phyloP scores from a whole-genome alignment of 2,888 invertebrate species.

The Cyclophora punctaria region DNA sequence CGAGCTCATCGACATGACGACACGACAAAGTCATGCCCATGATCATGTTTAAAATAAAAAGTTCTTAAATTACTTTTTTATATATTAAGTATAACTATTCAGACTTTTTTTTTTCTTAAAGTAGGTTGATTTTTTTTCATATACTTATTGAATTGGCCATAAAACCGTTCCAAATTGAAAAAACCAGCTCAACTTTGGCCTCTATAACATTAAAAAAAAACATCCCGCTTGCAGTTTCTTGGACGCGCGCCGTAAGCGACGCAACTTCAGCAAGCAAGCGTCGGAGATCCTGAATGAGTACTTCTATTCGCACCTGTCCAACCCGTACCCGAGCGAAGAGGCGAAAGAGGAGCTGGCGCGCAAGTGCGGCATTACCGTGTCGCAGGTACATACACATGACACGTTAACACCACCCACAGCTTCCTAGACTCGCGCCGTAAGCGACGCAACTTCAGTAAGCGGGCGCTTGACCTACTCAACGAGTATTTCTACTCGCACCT shows the following conservation, averaged over 20 bases:
- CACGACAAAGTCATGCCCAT: too few relatives aligned
- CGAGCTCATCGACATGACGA: too few relatives aligned
- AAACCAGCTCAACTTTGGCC: slow-evolving; percentile 47
- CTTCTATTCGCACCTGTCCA: slow-evolving; percentile 99
- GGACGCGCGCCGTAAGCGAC: slow-evolving; percentile 90
- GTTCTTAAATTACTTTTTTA: too few relatives aligned
- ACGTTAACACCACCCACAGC: slow-evolving; percentile 30
- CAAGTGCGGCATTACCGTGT: slow-evolving; percentile 99
- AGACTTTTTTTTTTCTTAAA: too few relatives aligned
- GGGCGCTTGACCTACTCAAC: slow-evolving; percentile 96
- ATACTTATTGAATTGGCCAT: background rate
- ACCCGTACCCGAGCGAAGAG: slow-evolving; percentile 99
- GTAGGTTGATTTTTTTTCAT: too few relatives aligned
- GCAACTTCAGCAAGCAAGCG: slow-evolving; percentile 99
- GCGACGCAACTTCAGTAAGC: slow-evolving; percentile 96
- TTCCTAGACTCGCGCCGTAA: slow-evolving; percentile 84
- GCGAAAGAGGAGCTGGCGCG: slow-evolving; percentile 99
- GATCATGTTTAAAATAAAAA: too few relatives aligned
- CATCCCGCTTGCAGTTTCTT: slow-evolving; percentile 76
- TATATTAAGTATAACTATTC: too few relatives aligned
- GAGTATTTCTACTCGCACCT: slow-evolving; percentile 99
- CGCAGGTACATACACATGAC: slow-evolving; percentile 79
- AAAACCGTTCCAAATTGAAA: background rate
- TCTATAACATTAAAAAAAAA: slow-evolving; percentile 13
- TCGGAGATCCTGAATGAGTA: slow-evolving; percentile 99